Evolutionary conservation across 2,113 vertebrate species (phyloP).

Genomic region (Eleginops maclovinus): DNA sequence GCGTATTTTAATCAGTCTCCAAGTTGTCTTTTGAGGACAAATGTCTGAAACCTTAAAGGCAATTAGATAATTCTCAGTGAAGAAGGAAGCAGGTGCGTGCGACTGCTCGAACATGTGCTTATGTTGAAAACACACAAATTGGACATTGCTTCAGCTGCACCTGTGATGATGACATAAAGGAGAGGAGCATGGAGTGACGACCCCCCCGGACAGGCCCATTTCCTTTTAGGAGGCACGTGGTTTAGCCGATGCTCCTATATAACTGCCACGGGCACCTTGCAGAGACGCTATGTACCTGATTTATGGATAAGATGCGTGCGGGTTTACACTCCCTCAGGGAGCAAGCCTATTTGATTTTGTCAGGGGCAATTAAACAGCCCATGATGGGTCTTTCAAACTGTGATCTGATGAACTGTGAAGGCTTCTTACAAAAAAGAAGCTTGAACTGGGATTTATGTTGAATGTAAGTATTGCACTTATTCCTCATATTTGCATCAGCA

Average conservation of each 20-base stretch:
- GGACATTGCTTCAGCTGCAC: conserved; percentile 37
- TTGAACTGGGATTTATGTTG: conserved; percentile 2
- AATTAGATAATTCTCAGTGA: conserved; percentile 31
- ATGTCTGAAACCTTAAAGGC: conserved; percentile 14
- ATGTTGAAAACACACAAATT: conserved; percentile 27
- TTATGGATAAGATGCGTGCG: conserved; percentile 70
- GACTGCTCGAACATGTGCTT: conserved; percentile 19
- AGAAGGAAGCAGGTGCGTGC: conserved; percentile 20
- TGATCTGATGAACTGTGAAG: conserved; percentile 58
- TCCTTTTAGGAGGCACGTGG: conserved; percentile 62
- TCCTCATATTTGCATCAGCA: conserved; percentile 48
- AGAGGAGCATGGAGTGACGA: conserved; percentile 63
- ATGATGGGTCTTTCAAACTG: conserved; percentile 28
- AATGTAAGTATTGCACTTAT: conserved; percentile 38
- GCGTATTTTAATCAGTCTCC: conserved; percentile 24
- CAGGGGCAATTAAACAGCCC: conserved; percentile 72
- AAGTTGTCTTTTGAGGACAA: conserved; percentile 24
- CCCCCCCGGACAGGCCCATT: conserved; percentile 73
- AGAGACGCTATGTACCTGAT: conserved; percentile 53
- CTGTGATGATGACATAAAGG: conserved; percentile 81
- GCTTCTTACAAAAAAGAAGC: conserved; percentile 17
- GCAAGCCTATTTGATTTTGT: conserved; percentile 72
- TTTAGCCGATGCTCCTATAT: conserved; percentile 64
- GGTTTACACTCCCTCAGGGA: conserved; percentile 62
- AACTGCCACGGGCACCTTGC: conserved; percentile 71